These are phyloP conservation scores for Pampus argenteus DNA, from an alignment of 2,797 vertebrate genomes.

Conservation along the genomic window DNA sequence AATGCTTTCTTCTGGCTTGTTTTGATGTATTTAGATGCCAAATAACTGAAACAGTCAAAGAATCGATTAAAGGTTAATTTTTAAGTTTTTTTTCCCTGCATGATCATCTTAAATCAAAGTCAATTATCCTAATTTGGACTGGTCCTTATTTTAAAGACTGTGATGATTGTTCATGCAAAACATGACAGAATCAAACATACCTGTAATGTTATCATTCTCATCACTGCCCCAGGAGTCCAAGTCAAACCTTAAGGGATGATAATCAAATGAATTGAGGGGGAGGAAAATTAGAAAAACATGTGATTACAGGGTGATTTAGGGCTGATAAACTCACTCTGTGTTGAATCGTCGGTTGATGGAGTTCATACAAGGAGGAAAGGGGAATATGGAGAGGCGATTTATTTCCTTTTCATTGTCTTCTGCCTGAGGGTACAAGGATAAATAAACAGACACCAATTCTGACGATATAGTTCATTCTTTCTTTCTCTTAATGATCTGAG, in stretches of 20 bases:
- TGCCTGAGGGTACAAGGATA: conserved; percentile 53
- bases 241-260: conserved; percentile 69
- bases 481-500: neutral
- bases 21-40: neutral
- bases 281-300: neutral
- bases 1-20: neutral
- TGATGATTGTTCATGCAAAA: neutral
- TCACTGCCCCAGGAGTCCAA: conserved; percentile 80
- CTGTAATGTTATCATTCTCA: conserved; percentile 78
- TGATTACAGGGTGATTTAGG: too few relatives aligned
- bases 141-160: neutral
- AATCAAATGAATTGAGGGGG: neutral
- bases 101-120: too few relatives aligned
- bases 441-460: conserved; percentile 4
- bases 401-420: conserved; percentile 91
- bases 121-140: neutral
- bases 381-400: conserved; percentile 94
- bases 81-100: too few relatives aligned
- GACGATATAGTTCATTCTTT: neutral
- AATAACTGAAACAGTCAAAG: too few relatives aligned
- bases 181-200: conserved; percentile 49
- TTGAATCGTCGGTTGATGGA: conserved; percentile 92
- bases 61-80: too few relatives aligned
- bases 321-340: conserved; percentile 76
- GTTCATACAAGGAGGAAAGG: conserved; percentile 92